Evolutionary conservation across 2,113 vertebrate genomes (phyloP).

Genomic region (Thamnaconus septentrionalis): DNA sequence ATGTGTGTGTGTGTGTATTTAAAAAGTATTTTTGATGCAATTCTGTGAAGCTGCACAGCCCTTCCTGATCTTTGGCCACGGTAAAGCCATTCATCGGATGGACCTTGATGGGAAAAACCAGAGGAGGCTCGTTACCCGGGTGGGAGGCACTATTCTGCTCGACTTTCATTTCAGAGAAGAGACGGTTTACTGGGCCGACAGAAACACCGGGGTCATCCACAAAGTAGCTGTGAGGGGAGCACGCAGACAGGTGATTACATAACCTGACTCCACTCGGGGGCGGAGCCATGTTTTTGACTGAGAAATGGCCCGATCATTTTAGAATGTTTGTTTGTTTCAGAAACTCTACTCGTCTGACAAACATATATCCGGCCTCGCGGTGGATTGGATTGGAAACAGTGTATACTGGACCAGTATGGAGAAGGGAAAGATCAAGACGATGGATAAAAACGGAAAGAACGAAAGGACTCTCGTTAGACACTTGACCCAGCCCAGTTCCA

Average conservation of each 20-base stretch:
- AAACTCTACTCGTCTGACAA: constrained; percentile 80
- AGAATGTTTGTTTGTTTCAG: constrained; percentile 70
- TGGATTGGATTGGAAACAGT: constrained; percentile 87
- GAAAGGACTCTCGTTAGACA: constrained; percentile 76
- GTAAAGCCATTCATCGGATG: constrained; percentile 83
- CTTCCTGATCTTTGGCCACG: constrained; percentile 85
- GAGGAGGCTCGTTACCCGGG: constrained; percentile 72
- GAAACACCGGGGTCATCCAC: constrained; percentile 78
- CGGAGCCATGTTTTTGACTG: not conserved
- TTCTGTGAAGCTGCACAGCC: constrained; percentile 77
- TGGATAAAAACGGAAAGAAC: constrained; percentile 81
- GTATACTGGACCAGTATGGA: constrained; percentile 84
- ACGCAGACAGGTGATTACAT: constrained; percentile 81
- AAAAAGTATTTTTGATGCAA: too few relatives aligned
- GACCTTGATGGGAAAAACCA: constrained; percentile 83
- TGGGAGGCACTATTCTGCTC: constrained; percentile 74
- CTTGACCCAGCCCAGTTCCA: constrained; percentile 75
- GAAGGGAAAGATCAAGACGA: constrained; percentile 83
- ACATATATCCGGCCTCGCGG: constrained; percentile 85
- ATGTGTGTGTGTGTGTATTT: too few relatives aligned
- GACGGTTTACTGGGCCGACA: constrained; percentile 87
- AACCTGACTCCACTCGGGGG: not conserved
- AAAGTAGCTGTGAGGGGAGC: constrained; percentile 80
- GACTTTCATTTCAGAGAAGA: constrained; percentile 85
- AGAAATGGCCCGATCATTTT: not conserved